Conservation (phyloP, 1,140 invertebrate genomes). For the Whitmania pigra region DNA sequence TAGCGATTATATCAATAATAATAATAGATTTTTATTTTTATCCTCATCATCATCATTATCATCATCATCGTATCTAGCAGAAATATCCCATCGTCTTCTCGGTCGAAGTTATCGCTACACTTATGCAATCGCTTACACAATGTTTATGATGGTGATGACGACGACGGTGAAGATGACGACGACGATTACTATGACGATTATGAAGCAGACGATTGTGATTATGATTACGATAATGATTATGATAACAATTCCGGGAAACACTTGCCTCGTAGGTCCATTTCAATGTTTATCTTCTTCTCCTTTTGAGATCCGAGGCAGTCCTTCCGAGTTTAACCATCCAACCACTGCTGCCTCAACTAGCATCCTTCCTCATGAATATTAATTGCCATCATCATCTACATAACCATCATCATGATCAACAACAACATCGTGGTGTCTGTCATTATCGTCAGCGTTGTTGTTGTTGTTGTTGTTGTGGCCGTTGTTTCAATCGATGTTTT, state of each 20-base stretch:
- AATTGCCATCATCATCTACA: not conserved
- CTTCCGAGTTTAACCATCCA: not conserved
- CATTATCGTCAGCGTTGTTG: too few species aligned
- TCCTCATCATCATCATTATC: slow-evolving; percentile 5
- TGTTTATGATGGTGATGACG: slow-evolving; percentile 2
- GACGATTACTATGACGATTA: slow-evolving; percentile 10
- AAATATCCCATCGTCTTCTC: not conserved
- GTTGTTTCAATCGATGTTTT: too few species aligned
- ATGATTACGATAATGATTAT: slow-evolving; percentile 10
- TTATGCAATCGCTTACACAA: not conserved
- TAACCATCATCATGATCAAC: not conserved
- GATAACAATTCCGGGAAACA: too few species aligned
- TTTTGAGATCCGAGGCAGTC: too few species aligned
- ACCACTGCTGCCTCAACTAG: not conserved
- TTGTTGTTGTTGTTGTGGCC: too few species aligned
- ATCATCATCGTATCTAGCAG: not conserved
- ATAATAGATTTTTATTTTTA: not conserved
- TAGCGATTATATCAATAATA: not conserved
- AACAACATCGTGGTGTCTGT: too few species aligned
- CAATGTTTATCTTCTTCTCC: too few species aligned
- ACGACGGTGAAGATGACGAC: slow-evolving; percentile 9
- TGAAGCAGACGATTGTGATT: slow-evolving; percentile 8
- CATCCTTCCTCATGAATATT: not conserved
- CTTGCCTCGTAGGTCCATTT: too few species aligned
- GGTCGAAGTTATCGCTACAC: not conserved